phyloP scores from a whole-genome alignment of 1,140 invertebrate species.

The Zaprionus davidi region DNA sequence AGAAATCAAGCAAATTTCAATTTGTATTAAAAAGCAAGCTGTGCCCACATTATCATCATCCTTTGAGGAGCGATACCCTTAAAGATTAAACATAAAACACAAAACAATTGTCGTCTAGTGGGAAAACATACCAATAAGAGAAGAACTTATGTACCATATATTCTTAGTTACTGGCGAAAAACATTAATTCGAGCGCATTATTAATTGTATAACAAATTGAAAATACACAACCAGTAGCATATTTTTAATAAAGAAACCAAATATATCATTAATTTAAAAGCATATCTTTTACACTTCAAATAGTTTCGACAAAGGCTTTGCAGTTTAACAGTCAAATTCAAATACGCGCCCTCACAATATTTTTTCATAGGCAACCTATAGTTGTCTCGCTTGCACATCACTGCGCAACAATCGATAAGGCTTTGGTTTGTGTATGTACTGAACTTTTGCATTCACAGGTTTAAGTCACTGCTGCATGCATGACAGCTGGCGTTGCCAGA shows the following conservation, averaged over 20 bases:
- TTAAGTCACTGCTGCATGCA: not conserved
- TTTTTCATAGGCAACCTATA: not conserved
- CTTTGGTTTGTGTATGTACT: not conserved
- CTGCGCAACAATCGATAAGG: not conserved
- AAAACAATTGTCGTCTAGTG: constrained; percentile 8
- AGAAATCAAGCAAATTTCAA: constrained; percentile 6
- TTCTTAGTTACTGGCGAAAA: constrained; percentile 12
- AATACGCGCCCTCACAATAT: not conserved
- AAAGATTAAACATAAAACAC: constrained; percentile 11
- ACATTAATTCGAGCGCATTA: constrained; percentile 41
- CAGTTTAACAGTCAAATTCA: not conserved
- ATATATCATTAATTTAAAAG: constrained; percentile 27
- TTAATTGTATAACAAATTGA: constrained; percentile 47
- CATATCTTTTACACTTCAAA: not conserved
- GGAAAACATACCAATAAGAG: constrained; percentile 13
- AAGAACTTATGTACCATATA: constrained; percentile 28
- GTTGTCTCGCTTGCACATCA: not conserved
- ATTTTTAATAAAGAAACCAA: constrained; percentile 65
- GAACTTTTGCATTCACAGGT: not conserved
- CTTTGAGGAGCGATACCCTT: constrained; percentile 43
- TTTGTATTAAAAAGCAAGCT: constrained; percentile 30
- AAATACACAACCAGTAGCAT: constrained; percentile 43
- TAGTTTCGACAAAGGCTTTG: not conserved
- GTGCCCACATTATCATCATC: constrained; percentile 58
- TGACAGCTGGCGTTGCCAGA: not conserved